A percentile compares a stretch with the other conserved stretches of the same genome.
Conservation (phyloP, 2,797 vertebrate species). For the Cheirogaleus major region DNA sequence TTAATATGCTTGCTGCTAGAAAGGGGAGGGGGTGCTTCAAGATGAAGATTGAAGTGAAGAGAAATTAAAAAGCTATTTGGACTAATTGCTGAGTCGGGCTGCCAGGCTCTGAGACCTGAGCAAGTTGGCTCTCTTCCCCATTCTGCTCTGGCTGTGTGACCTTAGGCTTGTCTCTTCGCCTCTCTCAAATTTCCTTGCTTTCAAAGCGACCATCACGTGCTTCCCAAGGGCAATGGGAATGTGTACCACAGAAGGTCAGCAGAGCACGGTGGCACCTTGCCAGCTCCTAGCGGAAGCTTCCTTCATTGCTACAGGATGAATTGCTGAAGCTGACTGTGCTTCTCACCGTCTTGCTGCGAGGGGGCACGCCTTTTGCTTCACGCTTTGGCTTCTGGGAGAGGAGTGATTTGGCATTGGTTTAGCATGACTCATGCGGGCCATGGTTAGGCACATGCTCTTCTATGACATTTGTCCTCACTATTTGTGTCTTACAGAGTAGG, state of each 20-base stretch:
- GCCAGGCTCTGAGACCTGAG: neutral
- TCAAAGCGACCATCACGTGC: neutral
- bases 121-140: neutral
- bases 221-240: neutral
- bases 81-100: neutral
- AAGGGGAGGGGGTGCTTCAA: neutral
- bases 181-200: constrained; percentile 49
- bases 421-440: neutral
- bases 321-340: no score
- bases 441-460: neutral
- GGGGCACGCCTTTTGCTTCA: neutral
- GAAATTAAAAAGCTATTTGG: neutral
- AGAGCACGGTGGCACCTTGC: neutral
- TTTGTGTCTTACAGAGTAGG: neutral
- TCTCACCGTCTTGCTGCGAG: neutral
- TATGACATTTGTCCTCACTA: neutral
- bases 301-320: neutral
- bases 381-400: constrained; percentile 18
- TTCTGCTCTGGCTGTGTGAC: constrained; percentile 14
- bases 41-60: neutral
- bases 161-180: neutral
- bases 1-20: neutral
- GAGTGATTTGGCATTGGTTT: neutral
- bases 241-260: neutral
- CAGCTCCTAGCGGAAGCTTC: neutral